Conservation (phyloP, 2,113 vertebrate genomes). For the Scomber colias region DNA sequence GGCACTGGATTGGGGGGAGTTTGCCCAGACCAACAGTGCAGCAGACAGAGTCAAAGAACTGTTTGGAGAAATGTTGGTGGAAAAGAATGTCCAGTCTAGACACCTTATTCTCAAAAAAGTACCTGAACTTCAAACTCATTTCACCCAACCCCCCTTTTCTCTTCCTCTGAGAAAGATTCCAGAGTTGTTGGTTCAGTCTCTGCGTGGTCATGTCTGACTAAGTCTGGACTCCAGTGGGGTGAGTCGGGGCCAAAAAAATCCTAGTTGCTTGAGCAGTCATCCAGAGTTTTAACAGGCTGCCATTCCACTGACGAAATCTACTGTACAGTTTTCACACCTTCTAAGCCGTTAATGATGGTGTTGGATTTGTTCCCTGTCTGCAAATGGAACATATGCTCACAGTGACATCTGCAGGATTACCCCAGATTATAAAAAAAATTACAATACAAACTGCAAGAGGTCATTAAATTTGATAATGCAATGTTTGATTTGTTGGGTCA, state of each 20-base stretch:
- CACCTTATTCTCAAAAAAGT: slow-evolving; percentile 44
- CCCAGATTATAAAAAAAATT: slow-evolving; percentile 48
- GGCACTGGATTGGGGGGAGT: slow-evolving; percentile 7
- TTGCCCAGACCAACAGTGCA: slow-evolving; percentile 11
- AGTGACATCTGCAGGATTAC: slow-evolving; percentile 77
- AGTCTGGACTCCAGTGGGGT: slow-evolving; percentile 53
- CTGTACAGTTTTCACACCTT: slow-evolving; percentile 64
- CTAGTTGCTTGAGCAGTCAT: slow-evolving; percentile 48
- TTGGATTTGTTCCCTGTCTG: slow-evolving; percentile 45
- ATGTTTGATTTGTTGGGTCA: slow-evolving; percentile 11
- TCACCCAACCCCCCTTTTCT: slow-evolving; percentile 30
- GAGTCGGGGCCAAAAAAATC: slow-evolving; percentile 23
- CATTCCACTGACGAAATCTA: slow-evolving; percentile 57
- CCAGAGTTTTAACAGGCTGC: slow-evolving; percentile 58
- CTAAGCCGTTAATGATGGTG: slow-evolving; percentile 34
- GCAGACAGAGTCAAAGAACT: slow-evolving; percentile 53
- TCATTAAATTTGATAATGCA: slow-evolving; percentile 13
- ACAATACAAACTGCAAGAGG: slow-evolving; percentile 24
- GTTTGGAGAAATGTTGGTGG: slow-evolving; percentile 26
- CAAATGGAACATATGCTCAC: slow-evolving; percentile 60
- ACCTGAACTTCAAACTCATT: slow-evolving; percentile 58
- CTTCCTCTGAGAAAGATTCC: slow-evolving; percentile 57
- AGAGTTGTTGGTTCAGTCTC: slow-evolving; percentile 66
- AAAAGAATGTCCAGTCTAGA: slow-evolving; percentile 70
- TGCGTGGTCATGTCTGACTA: slow-evolving; percentile 62